These are phyloP conservation scores for Eleginops maclovinus DNA, from an alignment of 2,113 vertebrate genomes.

Conservation along the genomic window DNA sequence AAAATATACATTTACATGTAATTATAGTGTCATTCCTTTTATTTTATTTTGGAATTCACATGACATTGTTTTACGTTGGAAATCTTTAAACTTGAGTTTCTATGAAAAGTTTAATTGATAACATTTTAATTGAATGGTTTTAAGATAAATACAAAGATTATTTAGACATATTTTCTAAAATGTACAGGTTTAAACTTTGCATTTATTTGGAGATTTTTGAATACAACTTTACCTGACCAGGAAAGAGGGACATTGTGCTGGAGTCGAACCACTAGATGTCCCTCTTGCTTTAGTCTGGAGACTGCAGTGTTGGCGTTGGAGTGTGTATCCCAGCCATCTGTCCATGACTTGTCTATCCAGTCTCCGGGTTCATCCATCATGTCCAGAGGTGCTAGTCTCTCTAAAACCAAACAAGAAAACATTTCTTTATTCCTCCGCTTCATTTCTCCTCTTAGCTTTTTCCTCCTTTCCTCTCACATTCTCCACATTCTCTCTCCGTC, in stretches of 20 bases:
- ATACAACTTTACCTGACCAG: background rate
- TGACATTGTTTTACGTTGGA: too few relatives aligned
- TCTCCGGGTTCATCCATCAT: slow-evolving; percentile 84
- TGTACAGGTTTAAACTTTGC: slow-evolving; percentile 1
- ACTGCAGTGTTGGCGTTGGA: slow-evolving; percentile 29
- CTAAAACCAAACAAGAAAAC: slow-evolving; percentile 80
- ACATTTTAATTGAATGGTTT: background rate
- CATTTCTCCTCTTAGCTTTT: slow-evolving; percentile 48
- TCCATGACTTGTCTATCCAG: slow-evolving; percentile 76
- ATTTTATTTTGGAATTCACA: too few relatives aligned
- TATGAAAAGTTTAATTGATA: background rate
- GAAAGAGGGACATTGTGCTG: background rate
- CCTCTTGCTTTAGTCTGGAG: slow-evolving; percentile 81
- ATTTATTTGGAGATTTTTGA: background rate
- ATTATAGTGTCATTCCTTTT: too few relatives aligned
- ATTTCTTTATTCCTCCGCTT: slow-evolving; percentile 71
- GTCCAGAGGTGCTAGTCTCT: slow-evolving; percentile 74
- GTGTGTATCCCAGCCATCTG: slow-evolving; percentile 56
- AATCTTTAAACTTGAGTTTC: slow-evolving; percentile 4
- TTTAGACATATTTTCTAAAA: background rate
- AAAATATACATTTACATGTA: too few relatives aligned
- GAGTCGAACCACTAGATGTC: slow-evolving; percentile 86
- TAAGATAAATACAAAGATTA: background rate
- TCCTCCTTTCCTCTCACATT: slow-evolving; percentile 45
- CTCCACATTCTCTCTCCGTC: slow-evolving; percentile 42